Conservation (phyloP, 2,888 invertebrate species). For the Hirtodrosophila cameraria region DNA sequence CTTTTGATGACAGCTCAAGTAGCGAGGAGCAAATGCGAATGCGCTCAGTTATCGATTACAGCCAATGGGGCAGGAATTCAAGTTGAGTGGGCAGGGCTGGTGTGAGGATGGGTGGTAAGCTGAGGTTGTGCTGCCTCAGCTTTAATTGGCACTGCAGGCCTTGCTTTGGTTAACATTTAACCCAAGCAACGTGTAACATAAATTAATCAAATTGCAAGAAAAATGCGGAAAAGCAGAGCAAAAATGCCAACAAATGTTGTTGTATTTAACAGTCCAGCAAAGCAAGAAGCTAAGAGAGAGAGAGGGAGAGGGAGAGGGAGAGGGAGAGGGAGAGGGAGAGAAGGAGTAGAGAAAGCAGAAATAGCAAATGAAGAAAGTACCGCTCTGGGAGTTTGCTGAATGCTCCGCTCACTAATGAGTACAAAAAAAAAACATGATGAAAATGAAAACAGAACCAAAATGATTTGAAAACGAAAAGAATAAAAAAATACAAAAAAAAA, state of each 20-base stretch:
- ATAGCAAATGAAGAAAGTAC: too few species aligned
- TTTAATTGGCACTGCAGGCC: slow-evolving; percentile 57
- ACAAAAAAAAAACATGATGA: neutral
- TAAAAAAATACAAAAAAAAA: slow-evolving; percentile 5
- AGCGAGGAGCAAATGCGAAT: slow-evolving; percentile 34
- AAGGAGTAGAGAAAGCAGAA: too few species aligned
- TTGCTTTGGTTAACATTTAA: slow-evolving; percentile 34
- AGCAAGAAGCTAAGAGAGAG: too few species aligned
- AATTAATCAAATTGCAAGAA: slow-evolving; percentile 75
- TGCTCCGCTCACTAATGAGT: slow-evolving; percentile 33
- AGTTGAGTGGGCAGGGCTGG: neutral
- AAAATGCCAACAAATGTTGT: slow-evolving; percentile 41
- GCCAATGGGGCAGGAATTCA: neutral
- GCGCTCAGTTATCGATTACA: slow-evolving; percentile 68
- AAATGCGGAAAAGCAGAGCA: slow-evolving; percentile 40
- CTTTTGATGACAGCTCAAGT: slow-evolving; percentile 80
- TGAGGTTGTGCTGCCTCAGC: slow-evolving; percentile 18
- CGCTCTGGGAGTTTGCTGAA: neutral
- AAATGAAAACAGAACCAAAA: neutral
- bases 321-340: too few species aligned
- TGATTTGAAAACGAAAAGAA: neutral
- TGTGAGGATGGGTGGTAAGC: neutral
- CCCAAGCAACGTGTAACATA: slow-evolving; percentile 59
- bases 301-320: neutral
- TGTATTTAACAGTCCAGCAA: slow-evolving; percentile 23